Percentiles rank a stretch among this genome's conserved stretches.
Conservation (phyloP, 2,113 vertebrate species). For the Turdus rufiventris region DNA sequence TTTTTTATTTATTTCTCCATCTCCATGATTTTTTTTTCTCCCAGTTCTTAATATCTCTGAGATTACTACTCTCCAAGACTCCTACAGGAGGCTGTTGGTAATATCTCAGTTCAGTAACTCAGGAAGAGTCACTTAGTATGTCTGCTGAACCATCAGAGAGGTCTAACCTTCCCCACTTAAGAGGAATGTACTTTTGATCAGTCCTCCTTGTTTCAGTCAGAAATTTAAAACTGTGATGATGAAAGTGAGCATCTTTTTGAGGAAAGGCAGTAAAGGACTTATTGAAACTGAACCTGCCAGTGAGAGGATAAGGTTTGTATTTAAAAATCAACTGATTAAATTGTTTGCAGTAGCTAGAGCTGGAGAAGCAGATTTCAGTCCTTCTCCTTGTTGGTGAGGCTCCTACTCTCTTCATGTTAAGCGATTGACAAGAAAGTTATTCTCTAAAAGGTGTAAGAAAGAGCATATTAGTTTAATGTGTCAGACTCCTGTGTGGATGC, state of each 20-base stretch:
- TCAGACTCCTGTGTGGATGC: background rate
- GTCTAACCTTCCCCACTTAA: conserved; percentile 6
- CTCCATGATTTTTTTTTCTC: background rate
- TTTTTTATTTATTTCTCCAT: background rate
- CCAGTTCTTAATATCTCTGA: background rate
- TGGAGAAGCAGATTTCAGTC: background rate
- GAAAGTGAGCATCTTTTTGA: background rate
- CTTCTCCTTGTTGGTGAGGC: background rate
- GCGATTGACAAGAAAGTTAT: background rate
- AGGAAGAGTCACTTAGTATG: background rate
- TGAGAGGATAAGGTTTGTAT: background rate
- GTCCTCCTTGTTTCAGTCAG: conserved; percentile 10
- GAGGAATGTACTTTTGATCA: background rate
- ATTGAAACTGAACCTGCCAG: background rate
- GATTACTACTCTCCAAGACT: background rate
- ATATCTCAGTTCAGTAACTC: background rate
- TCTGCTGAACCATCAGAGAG: background rate
- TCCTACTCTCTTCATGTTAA: background rate
- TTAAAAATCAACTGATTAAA: background rate
- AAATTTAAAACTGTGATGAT: conserved; percentile 15
- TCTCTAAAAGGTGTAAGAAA: background rate
- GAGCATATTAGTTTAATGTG: background rate
- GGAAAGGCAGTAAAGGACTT: background rate
- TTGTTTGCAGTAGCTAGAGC: background rate
- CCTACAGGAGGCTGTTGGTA: background rate